Conservation (phyloP, 2,888 invertebrate species). For the Athripsodes cinereus region DNA sequence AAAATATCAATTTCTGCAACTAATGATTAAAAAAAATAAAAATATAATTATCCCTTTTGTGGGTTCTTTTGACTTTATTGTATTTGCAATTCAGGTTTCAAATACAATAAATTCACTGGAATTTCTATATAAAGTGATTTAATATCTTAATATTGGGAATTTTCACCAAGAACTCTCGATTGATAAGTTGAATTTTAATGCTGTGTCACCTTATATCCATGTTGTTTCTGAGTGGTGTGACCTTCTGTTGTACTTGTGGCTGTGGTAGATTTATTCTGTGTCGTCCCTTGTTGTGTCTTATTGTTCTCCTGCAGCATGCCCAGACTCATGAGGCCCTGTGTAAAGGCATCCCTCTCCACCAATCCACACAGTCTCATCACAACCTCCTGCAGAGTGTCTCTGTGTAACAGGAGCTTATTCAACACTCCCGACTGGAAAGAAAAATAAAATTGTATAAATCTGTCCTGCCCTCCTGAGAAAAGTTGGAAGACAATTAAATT, state of each 20-base stretch:
- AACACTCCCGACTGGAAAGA: slow-evolving; percentile 44
- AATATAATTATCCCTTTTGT: too few species aligned
- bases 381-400: slow-evolving; percentile 43
- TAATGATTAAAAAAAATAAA: too few species aligned
- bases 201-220: neutral
- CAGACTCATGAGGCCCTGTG: slow-evolving; percentile 50
- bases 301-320: slow-evolving; percentile 37
- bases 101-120: too few species aligned
- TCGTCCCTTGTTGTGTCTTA: neutral
- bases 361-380: slow-evolving; percentile 46
- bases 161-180: too few species aligned
- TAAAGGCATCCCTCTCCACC: slow-evolving; percentile 57
- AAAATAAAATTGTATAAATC: slow-evolving; percentile 3
- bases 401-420: slow-evolving; percentile 45
- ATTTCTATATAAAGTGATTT: too few species aligned
- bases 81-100: too few species aligned
- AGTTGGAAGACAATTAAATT: too few species aligned
- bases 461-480: too few species aligned
- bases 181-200: too few species aligned
- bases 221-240: neutral
- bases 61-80: too few species aligned
- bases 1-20: too few species aligned
- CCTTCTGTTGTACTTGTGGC: neutral
- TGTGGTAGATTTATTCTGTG: neutral
- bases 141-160: too few species aligned